Evolutionary conservation across 2,797 vertebrate genomes (phyloP).

Genomic region (Columba guinea): DNA sequence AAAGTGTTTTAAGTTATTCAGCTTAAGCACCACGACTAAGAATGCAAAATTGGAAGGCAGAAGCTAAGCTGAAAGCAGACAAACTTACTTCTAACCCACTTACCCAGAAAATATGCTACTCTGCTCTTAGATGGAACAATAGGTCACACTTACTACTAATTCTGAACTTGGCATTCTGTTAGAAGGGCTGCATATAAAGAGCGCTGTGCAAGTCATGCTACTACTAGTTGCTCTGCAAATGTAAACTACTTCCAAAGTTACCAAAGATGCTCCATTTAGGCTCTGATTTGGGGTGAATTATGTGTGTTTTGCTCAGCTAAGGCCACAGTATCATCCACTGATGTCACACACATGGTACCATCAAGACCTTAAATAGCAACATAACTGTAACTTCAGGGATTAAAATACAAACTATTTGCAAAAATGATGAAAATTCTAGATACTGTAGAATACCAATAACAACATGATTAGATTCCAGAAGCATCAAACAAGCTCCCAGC

Average conservation of each 20-base stretch:
- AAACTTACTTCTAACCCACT: neutral
- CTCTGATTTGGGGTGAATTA: neutral
- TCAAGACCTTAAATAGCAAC: neutral
- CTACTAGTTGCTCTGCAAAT: rapidly evolving
- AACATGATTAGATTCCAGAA: neutral
- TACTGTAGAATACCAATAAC: neutral
- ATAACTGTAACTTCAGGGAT: rapidly evolving
- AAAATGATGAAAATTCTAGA: neutral
- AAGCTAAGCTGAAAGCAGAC: neutral
- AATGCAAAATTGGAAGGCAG: neutral
- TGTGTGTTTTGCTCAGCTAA: neutral
- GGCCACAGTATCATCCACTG: neutral
- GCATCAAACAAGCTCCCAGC: neutral
- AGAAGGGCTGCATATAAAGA: neutral
- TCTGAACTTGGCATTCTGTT: neutral
- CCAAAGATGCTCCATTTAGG: neutral
- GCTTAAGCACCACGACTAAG: neutral
- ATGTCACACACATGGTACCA: neutral
- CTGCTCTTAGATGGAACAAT: neutral
- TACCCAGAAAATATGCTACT: neutral
- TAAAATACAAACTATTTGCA: neutral
- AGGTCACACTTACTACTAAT: neutral
- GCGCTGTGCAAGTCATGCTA: neutral
- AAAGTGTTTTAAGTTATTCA: neutral
- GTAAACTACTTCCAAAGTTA: neutral